These are phyloP conservation scores for Pteruthius melanotis DNA, from an alignment of 2,113 vertebrate genomes.

Conservation along the genomic window DNA sequence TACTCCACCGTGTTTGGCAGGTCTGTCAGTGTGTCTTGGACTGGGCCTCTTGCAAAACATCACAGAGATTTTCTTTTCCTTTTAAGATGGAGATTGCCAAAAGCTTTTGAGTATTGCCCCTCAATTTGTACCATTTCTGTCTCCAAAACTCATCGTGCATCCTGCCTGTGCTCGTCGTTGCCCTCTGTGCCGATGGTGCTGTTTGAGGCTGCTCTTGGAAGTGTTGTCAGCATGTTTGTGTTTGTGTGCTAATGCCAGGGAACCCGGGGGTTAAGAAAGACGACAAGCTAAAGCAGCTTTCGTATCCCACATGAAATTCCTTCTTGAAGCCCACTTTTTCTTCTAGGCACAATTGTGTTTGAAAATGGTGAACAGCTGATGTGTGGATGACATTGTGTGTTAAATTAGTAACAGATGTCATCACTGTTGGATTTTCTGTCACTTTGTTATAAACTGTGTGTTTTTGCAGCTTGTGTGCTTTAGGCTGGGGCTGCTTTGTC, in stretches of 20 bases:
- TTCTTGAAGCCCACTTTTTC: not conserved
- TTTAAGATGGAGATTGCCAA: not conserved
- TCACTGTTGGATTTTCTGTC: not conserved
- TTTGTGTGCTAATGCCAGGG: not conserved
- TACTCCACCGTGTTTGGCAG: not conserved
- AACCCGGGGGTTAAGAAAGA: not conserved
- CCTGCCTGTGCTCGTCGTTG: not conserved
- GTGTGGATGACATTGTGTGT: not conserved
- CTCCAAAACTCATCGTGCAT: not conserved
- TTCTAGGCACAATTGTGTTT: not conserved
- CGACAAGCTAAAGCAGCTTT: not conserved
- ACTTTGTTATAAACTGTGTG: not conserved
- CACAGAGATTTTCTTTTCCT: not conserved
- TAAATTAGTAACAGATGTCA: not conserved
- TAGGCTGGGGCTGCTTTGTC: not conserved
- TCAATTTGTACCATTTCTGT: not conserved
- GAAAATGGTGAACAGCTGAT: not conserved
- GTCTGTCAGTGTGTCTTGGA: not conserved
- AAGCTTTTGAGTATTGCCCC: not conserved
- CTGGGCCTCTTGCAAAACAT: not conserved
- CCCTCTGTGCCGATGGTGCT: not conserved
- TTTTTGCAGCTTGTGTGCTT: not conserved
- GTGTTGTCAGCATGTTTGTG: not conserved
- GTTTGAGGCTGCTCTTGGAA: not conserved
- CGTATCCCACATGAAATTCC: fast-evolving